phyloP scores from a whole-genome alignment of 2,888 invertebrate genomes.

The Eristalis intricaria region DNA sequence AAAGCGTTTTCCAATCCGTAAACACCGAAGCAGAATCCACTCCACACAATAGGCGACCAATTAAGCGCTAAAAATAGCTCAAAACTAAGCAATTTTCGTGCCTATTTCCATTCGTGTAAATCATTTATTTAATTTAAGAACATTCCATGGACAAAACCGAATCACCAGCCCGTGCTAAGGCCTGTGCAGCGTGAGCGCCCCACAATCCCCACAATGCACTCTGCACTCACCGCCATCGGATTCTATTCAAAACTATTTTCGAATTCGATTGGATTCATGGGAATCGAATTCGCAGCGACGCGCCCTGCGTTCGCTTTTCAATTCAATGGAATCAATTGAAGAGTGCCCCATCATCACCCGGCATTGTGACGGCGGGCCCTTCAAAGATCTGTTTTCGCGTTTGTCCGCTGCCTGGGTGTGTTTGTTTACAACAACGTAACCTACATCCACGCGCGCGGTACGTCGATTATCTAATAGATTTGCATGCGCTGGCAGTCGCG shows the following conservation, averaged over 20 bases:
- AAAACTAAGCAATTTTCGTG: conserved; percentile 51
- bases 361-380: conserved; percentile 18
- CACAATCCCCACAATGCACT: conserved; percentile 23
- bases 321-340: conserved; percentile 51
- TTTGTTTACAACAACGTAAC: conserved; percentile 6
- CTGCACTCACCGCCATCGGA: not conserved
- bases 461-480: conserved; percentile 27
- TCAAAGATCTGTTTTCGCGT: not conserved
- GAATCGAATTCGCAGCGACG: not conserved
- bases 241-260: conserved; percentile 38
- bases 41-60: conserved; percentile 38
- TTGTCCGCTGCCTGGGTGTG: conserved; percentile 20
- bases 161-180: conserved; percentile 13
- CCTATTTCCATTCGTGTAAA: conserved; percentile 51
- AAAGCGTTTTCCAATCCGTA: conserved; percentile 13
- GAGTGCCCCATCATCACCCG: not conserved
- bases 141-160: conserved; percentile 27
- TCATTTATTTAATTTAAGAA: conserved; percentile 64
- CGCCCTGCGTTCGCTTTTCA: too few relatives aligned
- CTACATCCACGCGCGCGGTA: not conserved
- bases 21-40: conserved; percentile 6
- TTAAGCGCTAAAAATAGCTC: conserved; percentile 50
- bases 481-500: conserved; percentile 25
- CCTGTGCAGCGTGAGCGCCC: conserved; percentile 10
- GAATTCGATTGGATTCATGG: conserved; percentile 35